phyloP scores from a whole-genome alignment of 2,888 invertebrate genomes.

The Melinaea marsaeus region DNA sequence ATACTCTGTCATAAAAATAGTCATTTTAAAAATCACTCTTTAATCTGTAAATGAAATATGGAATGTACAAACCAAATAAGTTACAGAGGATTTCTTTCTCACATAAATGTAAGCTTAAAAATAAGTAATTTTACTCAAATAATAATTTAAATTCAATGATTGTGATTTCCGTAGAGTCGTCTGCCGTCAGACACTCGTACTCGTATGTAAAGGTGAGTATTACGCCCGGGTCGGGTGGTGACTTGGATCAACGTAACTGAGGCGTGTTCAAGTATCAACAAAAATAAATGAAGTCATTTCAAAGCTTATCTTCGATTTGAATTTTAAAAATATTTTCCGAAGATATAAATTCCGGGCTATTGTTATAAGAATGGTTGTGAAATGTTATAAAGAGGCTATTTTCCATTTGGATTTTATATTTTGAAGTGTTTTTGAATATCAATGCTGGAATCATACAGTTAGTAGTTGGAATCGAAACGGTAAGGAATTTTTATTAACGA shows the following conservation, averaged over 20 bases:
- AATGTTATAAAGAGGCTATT: not conserved
- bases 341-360: not conserved
- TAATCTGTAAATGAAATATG: no score
- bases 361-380: slow-evolving; percentile 2
- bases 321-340: not conserved
- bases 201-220: not conserved
- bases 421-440: not conserved
- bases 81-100: not conserved
- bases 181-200: not conserved
- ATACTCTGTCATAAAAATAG: no score
- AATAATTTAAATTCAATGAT: slow-evolving; percentile 5
- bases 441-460: no score
- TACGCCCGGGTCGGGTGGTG: not conserved
- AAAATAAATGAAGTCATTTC: slow-evolving; percentile 1
- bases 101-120: not conserved
- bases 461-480: no score
- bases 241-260: not conserved
- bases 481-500: no score
- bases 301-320: slow-evolving; percentile 1
- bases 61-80: no score
- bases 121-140: not conserved
- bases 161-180: not conserved
- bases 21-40: no score
- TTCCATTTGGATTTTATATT: not conserved
- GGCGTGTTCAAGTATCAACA: no score